Percentiles rank a stretch among this genome's conserved stretches.
Evolutionary conservation across 2,888 invertebrate species (phyloP).

Genomic region (Callyntrura sp.): DNA sequence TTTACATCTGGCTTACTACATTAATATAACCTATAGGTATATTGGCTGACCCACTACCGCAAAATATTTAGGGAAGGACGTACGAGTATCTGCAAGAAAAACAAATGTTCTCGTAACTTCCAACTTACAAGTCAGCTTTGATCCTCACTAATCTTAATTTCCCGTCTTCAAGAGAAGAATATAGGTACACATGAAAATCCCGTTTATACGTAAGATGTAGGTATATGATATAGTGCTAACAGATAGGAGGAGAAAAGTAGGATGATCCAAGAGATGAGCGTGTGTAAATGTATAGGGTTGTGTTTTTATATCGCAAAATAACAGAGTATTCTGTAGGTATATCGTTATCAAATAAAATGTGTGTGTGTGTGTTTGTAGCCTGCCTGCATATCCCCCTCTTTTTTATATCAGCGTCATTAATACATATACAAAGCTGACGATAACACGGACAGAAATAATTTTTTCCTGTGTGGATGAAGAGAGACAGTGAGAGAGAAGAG

Average conservation of each 20-base stretch:
- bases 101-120: constrained; percentile 33
- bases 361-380: constrained; percentile 44
- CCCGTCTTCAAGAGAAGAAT: constrained; percentile 17
- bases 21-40: not conserved
- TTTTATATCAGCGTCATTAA: constrained; percentile 48
- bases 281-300: not conserved
- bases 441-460: constrained; percentile 27
- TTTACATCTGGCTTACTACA: not conserved
- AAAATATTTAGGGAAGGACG: no score
- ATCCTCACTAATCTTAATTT: constrained; percentile 62
- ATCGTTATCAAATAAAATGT: not conserved
- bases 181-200: not conserved
- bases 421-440: constrained; percentile 47
- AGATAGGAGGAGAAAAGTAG: not conserved
- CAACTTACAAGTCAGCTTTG: constrained; percentile 47
- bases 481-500: not conserved
- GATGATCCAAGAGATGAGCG: not conserved
- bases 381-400: constrained; percentile 49
- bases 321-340: not conserved
- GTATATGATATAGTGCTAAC: not conserved
- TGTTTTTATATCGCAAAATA: constrained; percentile 9
- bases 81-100: no score
- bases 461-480: constrained; percentile 23
- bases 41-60: no score
- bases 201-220: not conserved